These are phyloP conservation scores for Drosophila oshimai DNA, from an alignment of 1,140 invertebrate genomes.

Conservation along the genomic window DNA sequence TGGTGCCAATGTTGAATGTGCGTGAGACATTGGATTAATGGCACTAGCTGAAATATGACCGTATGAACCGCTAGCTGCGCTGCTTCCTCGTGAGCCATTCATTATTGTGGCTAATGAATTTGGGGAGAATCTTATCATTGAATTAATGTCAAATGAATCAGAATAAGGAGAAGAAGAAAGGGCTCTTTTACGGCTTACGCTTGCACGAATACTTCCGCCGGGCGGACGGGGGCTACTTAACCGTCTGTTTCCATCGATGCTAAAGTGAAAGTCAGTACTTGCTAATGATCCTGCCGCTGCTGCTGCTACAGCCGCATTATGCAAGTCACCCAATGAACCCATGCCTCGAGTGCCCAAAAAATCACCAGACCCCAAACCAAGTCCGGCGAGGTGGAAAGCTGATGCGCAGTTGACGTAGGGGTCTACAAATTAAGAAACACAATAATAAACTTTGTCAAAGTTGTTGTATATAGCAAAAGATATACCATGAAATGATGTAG, in stretches of 20 bases:
- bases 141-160: conserved; percentile 96
- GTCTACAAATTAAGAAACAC: conserved; percentile 40
- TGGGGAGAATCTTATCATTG: conserved; percentile 97
- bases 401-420: conserved; percentile 67
- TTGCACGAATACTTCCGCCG: conserved; percentile 84
- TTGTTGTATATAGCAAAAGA: neutral
- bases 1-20: conserved; percentile 86
- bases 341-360: conserved; percentile 63
- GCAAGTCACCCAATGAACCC: conserved; percentile 64
- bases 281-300: conserved; percentile 85
- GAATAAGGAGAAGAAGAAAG: conserved; percentile 97
- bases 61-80: conserved; percentile 94
- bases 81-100: conserved; percentile 93
- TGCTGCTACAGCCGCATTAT: conserved; percentile 73
- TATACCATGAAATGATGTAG: conserved; percentile 84
- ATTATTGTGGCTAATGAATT: conserved; percentile 96
- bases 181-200: conserved; percentile 93
- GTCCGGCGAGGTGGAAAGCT: conserved; percentile 68
- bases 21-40: conserved; percentile 84
- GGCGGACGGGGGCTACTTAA: conserved; percentile 84
- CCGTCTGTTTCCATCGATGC: conserved; percentile 85
- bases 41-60: conserved; percentile 94
- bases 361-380: conserved; percentile 72
- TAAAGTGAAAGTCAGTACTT: conserved; percentile 89
- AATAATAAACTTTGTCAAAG: neutral